These are phyloP conservation scores for Lochmaea capreae DNA, from an alignment of 2,888 invertebrate species.

Conservation along the genomic window DNA sequence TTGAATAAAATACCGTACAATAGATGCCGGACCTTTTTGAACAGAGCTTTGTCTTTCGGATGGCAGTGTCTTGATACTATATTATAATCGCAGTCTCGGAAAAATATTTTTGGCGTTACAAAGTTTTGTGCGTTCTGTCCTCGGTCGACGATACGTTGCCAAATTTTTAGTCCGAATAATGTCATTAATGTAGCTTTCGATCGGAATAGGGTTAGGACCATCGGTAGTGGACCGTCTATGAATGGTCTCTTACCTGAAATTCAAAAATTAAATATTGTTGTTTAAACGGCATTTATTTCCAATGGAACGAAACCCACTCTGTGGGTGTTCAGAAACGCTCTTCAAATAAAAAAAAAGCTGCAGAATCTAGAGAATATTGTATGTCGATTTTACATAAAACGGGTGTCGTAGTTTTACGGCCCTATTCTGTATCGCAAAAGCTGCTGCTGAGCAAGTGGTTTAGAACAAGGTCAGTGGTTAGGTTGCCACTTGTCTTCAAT, in stretches of 20 bases:
- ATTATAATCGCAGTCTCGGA: slow-evolving; percentile 63
- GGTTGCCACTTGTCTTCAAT: too few species aligned
- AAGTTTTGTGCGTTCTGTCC: slow-evolving; percentile 65
- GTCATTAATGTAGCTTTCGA: slow-evolving; percentile 66
- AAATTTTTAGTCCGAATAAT: slow-evolving; percentile 69
- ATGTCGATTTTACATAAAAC: too few species aligned
- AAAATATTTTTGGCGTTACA: slow-evolving; percentile 68
- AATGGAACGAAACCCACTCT: too few species aligned
- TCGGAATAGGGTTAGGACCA: slow-evolving; percentile 67
- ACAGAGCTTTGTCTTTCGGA: slow-evolving; percentile 67
- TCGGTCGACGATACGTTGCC: slow-evolving; percentile 71
- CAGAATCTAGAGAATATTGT: too few species aligned
- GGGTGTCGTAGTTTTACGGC: too few species aligned
- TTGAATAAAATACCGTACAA: slow-evolving; percentile 61
- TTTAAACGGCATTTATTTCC: slow-evolving; percentile 54
- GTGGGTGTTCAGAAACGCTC: too few species aligned
- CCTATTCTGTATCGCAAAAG: too few species aligned
- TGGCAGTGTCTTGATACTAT: slow-evolving; percentile 64
- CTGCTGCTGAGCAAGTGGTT: too few species aligned
- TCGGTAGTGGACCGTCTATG: slow-evolving; percentile 66
- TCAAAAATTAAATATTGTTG: neutral
- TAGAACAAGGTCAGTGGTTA: too few species aligned
- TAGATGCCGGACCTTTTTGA: slow-evolving; percentile 67
- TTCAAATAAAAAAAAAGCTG: too few species aligned
- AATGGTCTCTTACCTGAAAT: slow-evolving; percentile 59